Percentiles rank a stretch among this genome's conserved stretches.
phyloP scores from a whole-genome alignment of 2,888 invertebrate genomes.

The Rhamphomyia laevipes region DNA sequence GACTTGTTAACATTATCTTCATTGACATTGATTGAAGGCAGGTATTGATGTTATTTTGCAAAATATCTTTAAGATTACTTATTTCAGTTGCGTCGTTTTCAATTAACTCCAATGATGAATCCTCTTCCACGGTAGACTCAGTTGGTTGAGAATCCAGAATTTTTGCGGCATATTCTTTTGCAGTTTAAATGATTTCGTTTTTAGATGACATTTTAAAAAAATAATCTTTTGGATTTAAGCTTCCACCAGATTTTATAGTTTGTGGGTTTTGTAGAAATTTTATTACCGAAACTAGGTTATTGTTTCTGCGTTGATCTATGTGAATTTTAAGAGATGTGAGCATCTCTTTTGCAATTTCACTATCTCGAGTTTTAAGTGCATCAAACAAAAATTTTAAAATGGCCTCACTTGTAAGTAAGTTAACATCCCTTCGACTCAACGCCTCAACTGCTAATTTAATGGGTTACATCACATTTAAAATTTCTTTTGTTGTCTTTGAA shows the following conservation, averaged over 20 bases:
- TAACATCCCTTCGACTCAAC: not conserved
- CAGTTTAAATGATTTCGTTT: not conserved
- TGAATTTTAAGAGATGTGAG: not conserved
- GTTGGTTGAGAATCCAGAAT: not conserved
- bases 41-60: not conserved
- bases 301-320: not conserved
- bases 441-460: not conserved
- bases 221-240: not conserved
- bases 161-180: not conserved
- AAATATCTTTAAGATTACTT: not conserved
- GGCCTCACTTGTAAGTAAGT: conserved; percentile 1
- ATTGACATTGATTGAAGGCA: not conserved
- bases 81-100: not conserved
- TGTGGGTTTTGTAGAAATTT: not conserved
- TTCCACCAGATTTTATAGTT: not conserved
- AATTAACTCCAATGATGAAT: not conserved
- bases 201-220: not conserved
- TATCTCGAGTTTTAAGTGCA: not conserved
- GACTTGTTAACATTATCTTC: not conserved
- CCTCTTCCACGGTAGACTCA: not conserved
- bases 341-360: not conserved
- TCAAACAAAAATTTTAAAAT: conserved; percentile 4
- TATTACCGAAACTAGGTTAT: not conserved
- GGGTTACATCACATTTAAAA: not conserved
- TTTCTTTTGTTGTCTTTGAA: not conserved